Base-by-base conservation (phyloP, 2,113 vertebrate species). In the Cervus canadensis region DNA sequence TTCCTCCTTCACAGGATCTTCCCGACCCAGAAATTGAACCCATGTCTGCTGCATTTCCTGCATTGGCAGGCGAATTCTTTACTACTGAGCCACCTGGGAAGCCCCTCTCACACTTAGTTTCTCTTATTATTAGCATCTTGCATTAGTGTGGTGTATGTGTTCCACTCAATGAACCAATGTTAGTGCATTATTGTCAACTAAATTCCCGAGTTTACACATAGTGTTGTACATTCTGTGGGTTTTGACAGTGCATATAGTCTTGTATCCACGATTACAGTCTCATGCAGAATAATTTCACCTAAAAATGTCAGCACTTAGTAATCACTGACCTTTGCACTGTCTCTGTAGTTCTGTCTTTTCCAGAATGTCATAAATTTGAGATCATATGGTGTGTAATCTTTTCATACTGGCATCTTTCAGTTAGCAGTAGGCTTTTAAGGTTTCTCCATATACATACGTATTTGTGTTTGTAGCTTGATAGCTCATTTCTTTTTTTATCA, bases 1-100 rank as follows among this genome's bases (percentile, higher is more conserved):
- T 14, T 43, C 40, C 71, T 43, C 40, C 40, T 14, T 13, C 71
- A 15, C 21, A 26, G 71, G 23, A 7, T 26, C 40, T 40, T 43
- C 71, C 40, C 40, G 12, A 26, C 40, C 71, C 71, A 15, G 40
- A 15, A 14, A 7, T 0, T 43, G 71, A 3, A 7, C 23, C 12
- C 40, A 7, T 23, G 6, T 25, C 71, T 43, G 71, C 40, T 7
- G 36, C 6, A 1, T 1, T 12, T 76, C 36, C 71, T 14, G 36
- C 36, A 3, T 0, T 1, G 67, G 40, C 40, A 7, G 71, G 71
- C 1, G 6, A 1, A 0, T 25, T 15, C 71, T 13, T 2, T 43
- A 3, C 40, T 26, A 0, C 36, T 1, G 23, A 26, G 71, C 71
- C 36, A 0, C 6, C 3, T 7, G 71, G 71, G 36, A 43, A 43